Evolutionary conservation across 2,888 invertebrate genomes (phyloP), one percentile per base, ranked within the genome.

Genomic region (Therioaphis trifolii): DNA sequence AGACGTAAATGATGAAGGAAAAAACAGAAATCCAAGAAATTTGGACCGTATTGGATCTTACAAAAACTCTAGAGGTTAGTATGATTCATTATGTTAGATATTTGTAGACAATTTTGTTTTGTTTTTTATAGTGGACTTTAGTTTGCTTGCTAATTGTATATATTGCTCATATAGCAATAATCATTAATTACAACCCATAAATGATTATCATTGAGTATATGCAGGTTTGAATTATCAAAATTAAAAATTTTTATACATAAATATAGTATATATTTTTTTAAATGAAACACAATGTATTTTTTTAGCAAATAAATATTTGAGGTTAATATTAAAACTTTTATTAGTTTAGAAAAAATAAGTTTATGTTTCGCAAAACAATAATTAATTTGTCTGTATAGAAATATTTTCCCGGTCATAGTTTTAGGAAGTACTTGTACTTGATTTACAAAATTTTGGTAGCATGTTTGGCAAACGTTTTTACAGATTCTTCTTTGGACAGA

Each of bases 61-160:
- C 91, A 95, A 95, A 90, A 95, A 94, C 82, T 95, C 95, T 87
- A 90, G 95, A 93, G 95, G 95, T 95, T 89, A 91, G 93, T 90
- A 43, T 61, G 43, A 29, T 79, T 43, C n/a, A 18, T n/a, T 21
- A 5, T 66, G 35, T 18, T 0, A 14, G 1, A 66, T 66, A n/a
- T 55, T 55, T 29, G 69, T 69, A 79, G 24, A 69, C 69, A 58
- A 29, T 43, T 76, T 79, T 40, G 35, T 69, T 69, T 69, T 69
- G 3, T 40, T 63, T 15, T 68, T 18, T n/a, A 21, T 58, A 80
- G 79, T 21, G 11, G 40, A 49, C 24, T 77, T 27, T 35, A 12
- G 58, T 55, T 71, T 71, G 80, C 80, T 72, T 82, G 79, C 79
- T 79, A 46, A 21, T 46, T 79, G 79, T 79, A 79, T 79, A 79